Conservation (phyloP, 2,113 vertebrate genomes). For the Xiphophorus maculatus region DNA sequence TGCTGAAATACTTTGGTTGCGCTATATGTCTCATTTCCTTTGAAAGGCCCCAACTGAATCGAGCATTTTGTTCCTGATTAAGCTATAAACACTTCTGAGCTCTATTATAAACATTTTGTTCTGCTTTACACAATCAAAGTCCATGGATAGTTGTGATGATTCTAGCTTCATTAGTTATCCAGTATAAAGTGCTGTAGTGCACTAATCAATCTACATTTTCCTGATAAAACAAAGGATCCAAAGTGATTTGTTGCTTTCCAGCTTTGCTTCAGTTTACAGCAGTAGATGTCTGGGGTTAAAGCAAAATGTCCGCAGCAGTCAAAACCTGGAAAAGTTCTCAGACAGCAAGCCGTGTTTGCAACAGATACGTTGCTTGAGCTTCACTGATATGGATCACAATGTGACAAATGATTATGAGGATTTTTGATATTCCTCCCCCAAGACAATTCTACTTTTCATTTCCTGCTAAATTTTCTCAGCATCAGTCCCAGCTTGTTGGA, state of each 20-base stretch:
- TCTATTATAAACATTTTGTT: conserved; percentile 7
- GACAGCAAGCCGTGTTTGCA: conserved; percentile 25
- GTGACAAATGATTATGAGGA: conserved; percentile 82
- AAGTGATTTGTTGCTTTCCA: conserved; percentile 1
- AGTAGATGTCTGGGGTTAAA: conserved; percentile 12
- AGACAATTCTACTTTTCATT: conserved; percentile 86
- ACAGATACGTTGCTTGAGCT: conserved; percentile 43
- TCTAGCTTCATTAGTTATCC: conserved; percentile 12
- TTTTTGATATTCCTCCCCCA: conserved; percentile 62
- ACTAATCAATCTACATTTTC: not conserved
- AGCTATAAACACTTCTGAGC: conserved; percentile 21
- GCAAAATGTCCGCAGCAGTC: conserved; percentile 28
- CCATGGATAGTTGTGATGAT: not conserved
- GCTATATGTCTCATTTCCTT: conserved; percentile 20
- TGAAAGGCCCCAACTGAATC: conserved; percentile 20
- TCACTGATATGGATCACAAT: conserved; percentile 69
- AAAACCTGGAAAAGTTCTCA: conserved; percentile 43
- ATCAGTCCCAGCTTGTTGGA: conserved; percentile 61
- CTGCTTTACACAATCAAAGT: conserved; percentile 19
- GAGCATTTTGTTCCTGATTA: conserved; percentile 33
- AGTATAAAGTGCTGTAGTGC: not conserved
- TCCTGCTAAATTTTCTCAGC: conserved; percentile 79
- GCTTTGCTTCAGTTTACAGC: conserved; percentile 3
- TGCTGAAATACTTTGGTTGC: conserved; percentile 22
- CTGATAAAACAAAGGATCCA: not conserved